These are phyloP conservation scores for Electrophaes corylata DNA, from an alignment of 2,888 invertebrate genomes.

Conservation along the genomic window DNA sequence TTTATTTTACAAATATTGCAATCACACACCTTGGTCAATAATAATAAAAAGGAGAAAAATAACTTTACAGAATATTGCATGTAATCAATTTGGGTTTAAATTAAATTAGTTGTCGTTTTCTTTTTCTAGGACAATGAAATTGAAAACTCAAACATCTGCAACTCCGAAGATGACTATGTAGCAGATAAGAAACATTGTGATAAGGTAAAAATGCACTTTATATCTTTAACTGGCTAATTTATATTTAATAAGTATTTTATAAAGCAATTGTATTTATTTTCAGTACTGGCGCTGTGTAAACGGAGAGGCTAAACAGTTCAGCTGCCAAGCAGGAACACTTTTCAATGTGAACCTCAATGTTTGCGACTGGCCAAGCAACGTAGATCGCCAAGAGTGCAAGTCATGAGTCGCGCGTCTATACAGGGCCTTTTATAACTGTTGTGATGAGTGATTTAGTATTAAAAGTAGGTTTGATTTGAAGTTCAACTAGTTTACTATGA, in stretches of 20 bases:
- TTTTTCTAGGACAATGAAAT: conserved; percentile 73
- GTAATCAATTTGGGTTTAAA: too few relatives aligned
- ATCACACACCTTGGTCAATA: too few relatives aligned
- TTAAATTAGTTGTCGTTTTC: too few relatives aligned
- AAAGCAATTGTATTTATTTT: conserved; percentile 34
- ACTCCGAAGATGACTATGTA: conserved; percentile 65
- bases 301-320: conserved; percentile 88
- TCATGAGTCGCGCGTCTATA: conserved; percentile 31
- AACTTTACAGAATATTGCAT: too few relatives aligned
- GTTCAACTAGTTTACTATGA: conserved; percentile 17
- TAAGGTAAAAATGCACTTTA: conserved; percentile 55
- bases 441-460: conserved; percentile 24
- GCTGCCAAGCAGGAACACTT: conserved; percentile 89
- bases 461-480: conserved; percentile 29
- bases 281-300: conserved; percentile 95
- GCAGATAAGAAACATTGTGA: conserved; percentile 73
- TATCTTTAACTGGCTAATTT: background rate
- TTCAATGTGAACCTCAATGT: conserved; percentile 88
- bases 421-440: conserved; percentile 26
- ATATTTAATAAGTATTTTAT: background rate
- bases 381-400: conserved; percentile 86
- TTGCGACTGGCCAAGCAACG: conserved; percentile 93
- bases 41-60: too few relatives aligned
- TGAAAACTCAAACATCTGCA: conserved; percentile 67
- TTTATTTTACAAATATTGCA: too few relatives aligned